phyloP scores from a whole-genome alignment of 2,113 vertebrate genomes.

The Meriones unguiculatus region DNA sequence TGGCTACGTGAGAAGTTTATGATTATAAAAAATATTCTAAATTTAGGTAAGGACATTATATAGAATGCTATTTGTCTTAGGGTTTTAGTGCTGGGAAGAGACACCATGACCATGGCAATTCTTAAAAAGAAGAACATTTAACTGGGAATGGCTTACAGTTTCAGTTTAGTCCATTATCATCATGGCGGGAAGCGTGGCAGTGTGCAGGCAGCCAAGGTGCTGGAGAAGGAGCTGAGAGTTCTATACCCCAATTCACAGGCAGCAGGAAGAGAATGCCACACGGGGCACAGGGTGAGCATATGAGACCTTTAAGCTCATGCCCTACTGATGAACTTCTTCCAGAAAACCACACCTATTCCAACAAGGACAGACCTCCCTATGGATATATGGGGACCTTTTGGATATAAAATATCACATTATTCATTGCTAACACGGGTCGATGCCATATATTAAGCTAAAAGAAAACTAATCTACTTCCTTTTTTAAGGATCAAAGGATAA shows the following conservation, averaged over 20 bases:
- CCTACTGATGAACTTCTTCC: neutral
- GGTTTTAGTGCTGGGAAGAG: neutral
- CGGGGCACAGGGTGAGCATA: neutral
- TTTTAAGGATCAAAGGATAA: neutral
- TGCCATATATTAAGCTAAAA: neutral
- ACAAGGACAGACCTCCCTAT: neutral
- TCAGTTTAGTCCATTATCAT: neutral
- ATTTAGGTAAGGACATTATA: neutral
- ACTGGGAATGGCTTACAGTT: neutral
- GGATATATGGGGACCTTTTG: neutral
- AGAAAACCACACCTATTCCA: neutral
- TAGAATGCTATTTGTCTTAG: neutral
- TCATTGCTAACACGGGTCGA: neutral
- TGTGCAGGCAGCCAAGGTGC: neutral
- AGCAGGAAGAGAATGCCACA: neutral
- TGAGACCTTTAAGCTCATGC: too few relatives aligned
- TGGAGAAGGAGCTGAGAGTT: neutral
- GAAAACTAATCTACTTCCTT: neutral
- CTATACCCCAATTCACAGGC: neutral
- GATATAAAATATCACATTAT: neutral
- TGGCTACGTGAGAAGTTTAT: neutral
- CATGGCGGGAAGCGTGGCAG: neutral
- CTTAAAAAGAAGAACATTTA: neutral
- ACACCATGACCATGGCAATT: neutral
- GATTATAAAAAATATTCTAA: neutral